phyloP scores from a whole-genome alignment of 1,140 invertebrate species.

The Psix sp. region DNA sequence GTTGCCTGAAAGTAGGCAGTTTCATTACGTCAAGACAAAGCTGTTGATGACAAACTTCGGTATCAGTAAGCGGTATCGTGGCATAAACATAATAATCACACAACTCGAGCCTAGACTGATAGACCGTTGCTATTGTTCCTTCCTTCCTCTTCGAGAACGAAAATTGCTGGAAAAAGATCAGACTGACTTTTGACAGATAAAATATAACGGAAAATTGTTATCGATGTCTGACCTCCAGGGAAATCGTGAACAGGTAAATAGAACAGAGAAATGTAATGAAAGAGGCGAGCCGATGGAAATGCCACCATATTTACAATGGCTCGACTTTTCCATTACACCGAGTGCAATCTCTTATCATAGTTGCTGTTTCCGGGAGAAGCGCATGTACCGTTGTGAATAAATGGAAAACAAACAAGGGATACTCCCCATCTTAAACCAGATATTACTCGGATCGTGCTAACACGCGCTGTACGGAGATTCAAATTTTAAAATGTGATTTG shows the following conservation, averaged over 20 bases:
- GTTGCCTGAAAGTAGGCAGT: conserved; percentile 25
- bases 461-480: conserved; percentile 21
- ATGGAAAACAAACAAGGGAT: conserved; percentile 70
- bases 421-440: conserved; percentile 42
- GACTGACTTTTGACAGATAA: conserved; percentile 22
- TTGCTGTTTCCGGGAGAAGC: conserved; percentile 52
- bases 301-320: conserved; percentile 52
- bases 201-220: conserved; percentile 41
- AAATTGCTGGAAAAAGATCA: too few species aligned
- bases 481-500: conserved; percentile 47
- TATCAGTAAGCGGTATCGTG: conserved; percentile 33
- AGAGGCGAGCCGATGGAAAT: conserved; percentile 41
- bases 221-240: conserved; percentile 49
- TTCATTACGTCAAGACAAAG: conserved; percentile 36
- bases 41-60: conserved; percentile 18
- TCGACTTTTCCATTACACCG: conserved; percentile 67
- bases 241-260: conserved; percentile 55
- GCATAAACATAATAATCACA: conserved; percentile 11
- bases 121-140: too few species aligned
- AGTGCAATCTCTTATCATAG: conserved; percentile 67
- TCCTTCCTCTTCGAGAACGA: too few species aligned
- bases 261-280: conserved; percentile 37
- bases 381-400: conserved; percentile 54
- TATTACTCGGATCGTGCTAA: conserved; percentile 30
- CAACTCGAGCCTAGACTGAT: too few species aligned